Evolutionary conservation across 2,888 invertebrate genomes (phyloP).

Genomic region (Euzetes globulus): DNA sequence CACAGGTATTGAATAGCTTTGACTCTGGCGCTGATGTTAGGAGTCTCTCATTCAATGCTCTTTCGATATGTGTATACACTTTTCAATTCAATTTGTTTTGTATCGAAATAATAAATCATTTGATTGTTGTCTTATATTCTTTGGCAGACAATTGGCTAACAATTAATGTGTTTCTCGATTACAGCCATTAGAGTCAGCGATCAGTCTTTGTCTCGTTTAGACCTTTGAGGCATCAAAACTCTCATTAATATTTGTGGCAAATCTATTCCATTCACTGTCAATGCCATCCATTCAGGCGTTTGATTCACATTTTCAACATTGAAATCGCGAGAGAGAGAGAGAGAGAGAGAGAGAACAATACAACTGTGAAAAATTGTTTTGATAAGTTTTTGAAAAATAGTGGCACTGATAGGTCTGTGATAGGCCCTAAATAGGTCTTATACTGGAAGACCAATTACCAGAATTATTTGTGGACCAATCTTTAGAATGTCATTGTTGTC

Average conservation of each 20-base stretch:
- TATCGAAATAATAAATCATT: neutral
- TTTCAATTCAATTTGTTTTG: neutral
- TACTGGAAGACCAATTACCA: neutral
- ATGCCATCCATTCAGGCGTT: neutral
- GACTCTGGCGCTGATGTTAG: neutral
- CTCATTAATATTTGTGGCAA: neutral
- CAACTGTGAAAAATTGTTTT: too few species aligned
- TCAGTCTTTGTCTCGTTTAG: conserved; percentile 1
- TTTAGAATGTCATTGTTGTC: conserved; percentile 2
- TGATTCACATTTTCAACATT: neutral
- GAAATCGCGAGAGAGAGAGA: neutral
- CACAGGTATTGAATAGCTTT: neutral
- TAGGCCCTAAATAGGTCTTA: too few species aligned
- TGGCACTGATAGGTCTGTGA: too few species aligned
- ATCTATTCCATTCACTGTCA: too few species aligned
- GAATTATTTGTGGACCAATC: neutral
- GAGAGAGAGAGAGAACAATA: too few species aligned
- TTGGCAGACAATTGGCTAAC: too few species aligned
- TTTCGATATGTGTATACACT: neutral
- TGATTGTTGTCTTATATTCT: neutral
- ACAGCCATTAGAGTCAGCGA: neutral
- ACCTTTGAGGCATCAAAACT: neutral
- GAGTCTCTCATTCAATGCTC: neutral
- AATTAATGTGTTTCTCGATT: neutral
- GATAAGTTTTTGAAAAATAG: too few species aligned